Conservation (phyloP, 2,113 vertebrate species). For the Argyrosomus japonicus region DNA sequence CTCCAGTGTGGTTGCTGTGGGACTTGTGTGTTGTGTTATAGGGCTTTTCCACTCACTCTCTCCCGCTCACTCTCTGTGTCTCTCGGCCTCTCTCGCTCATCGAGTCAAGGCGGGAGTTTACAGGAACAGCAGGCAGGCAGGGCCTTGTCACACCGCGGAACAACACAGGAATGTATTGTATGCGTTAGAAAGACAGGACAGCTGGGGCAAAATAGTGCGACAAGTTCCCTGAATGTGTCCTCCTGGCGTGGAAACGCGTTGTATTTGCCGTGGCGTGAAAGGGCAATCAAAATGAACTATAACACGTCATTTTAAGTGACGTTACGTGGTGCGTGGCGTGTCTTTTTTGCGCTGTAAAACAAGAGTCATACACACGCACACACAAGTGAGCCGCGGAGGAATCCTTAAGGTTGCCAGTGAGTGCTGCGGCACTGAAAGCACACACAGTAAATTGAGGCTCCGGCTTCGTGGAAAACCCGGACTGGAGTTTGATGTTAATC, state of each 20-base stretch:
- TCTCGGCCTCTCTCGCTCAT: slow-evolving; percentile 73
- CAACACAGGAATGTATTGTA: slow-evolving; percentile 89
- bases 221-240: slow-evolving; percentile 76
- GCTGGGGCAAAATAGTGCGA: slow-evolving; percentile 83
- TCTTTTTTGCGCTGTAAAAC: slow-evolving; percentile 72
- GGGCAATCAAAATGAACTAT: slow-evolving; percentile 36
- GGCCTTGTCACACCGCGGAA: slow-evolving; percentile 85
- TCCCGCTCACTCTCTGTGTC: slow-evolving; percentile 33
- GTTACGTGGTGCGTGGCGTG: neutral
- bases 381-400: slow-evolving; percentile 83
- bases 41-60: slow-evolving; percentile 70
- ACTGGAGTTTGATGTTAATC: slow-evolving; percentile 73
- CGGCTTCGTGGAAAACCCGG: slow-evolving; percentile 76
- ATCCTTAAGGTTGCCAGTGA: slow-evolving; percentile 82
- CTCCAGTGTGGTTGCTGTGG: slow-evolving; percentile 61
- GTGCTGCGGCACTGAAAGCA: slow-evolving; percentile 83
- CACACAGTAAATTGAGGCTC: slow-evolving; percentile 87
- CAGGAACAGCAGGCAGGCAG: slow-evolving; percentile 88
- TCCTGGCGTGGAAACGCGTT: neutral
- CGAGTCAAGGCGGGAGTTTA: slow-evolving; percentile 87
- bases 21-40: slow-evolving; percentile 64
- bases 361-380: slow-evolving; percentile 81
- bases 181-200: slow-evolving; percentile 85
- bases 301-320: neutral
- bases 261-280: slow-evolving; percentile 23